phyloP scores from a whole-genome alignment of 2,888 invertebrate genomes.

The Cephonodes hylas region DNA sequence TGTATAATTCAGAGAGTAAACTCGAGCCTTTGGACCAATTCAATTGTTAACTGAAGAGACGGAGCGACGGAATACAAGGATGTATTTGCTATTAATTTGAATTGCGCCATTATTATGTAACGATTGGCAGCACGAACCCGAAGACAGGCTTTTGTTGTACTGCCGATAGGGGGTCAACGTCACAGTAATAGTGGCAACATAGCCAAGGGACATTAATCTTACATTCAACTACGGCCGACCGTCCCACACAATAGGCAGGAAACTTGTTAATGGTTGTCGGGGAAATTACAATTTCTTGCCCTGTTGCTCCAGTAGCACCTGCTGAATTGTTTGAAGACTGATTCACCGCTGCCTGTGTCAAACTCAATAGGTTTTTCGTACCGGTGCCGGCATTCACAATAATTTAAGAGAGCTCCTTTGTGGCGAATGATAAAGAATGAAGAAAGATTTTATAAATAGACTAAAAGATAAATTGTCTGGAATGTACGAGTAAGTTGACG shows the following conservation, averaged over 20 bases:
- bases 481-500: not conserved
- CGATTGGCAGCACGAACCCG: slow-evolving; percentile 38
- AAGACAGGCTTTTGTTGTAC: slow-evolving; percentile 52
- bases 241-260: slow-evolving; percentile 56
- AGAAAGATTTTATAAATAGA: not conserved
- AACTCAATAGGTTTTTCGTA: slow-evolving; percentile 37
- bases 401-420: slow-evolving; percentile 27
- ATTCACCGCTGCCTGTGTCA: slow-evolving; percentile 30
- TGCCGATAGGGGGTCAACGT: slow-evolving; percentile 56
- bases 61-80: not conserved
- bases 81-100: slow-evolving; percentile 4
- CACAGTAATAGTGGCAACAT: slow-evolving; percentile 47
- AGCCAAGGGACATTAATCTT: slow-evolving; percentile 65
- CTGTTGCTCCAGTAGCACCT: slow-evolving; percentile 42
- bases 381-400: slow-evolving; percentile 24
- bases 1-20: too few relatives aligned
- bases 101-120: slow-evolving; percentile 41
- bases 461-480: not conserved
- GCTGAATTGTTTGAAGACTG: slow-evolving; percentile 27
- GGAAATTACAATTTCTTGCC: slow-evolving; percentile 68
- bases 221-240: slow-evolving; percentile 62
- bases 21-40: too few relatives aligned
- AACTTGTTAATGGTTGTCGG: slow-evolving; percentile 64
- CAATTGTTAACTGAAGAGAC: not conserved
- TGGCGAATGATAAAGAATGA: slow-evolving; percentile 16